Percentiles rank a stretch among this genome's conserved stretches.
These are phyloP conservation scores for Oceanodroma leucorhoa DNA, from an alignment of 2,797 vertebrate genomes.

Conservation along the genomic window DNA sequence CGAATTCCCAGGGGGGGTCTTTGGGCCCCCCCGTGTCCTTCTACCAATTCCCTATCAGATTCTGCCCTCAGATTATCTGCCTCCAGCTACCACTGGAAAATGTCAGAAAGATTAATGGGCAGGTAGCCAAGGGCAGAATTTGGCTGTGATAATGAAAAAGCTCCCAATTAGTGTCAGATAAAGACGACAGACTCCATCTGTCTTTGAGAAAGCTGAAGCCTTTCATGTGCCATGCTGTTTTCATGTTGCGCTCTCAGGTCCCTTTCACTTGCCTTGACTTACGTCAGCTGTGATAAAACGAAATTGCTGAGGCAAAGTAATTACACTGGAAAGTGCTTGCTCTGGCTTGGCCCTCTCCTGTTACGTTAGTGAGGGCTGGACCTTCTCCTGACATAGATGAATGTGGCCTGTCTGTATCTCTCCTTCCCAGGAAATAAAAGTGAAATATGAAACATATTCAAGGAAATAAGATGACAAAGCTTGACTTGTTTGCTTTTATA, in stretches of 20 bases:
- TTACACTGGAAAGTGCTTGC: slow-evolving; percentile 39
- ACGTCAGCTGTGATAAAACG: neutral
- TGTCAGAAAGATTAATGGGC: slow-evolving; percentile 10
- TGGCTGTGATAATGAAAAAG: slow-evolving; percentile 38
- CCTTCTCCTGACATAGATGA: slow-evolving; percentile 22
- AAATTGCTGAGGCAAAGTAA: slow-evolving; percentile 38
- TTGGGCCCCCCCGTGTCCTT: neutral
- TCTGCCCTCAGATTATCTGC: neutral
- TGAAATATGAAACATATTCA: slow-evolving; percentile 29
- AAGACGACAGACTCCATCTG: slow-evolving; percentile 21
- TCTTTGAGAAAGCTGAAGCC: slow-evolving; percentile 30
- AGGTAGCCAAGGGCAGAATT: slow-evolving; percentile 28
- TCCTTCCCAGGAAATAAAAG: slow-evolving; percentile 23
- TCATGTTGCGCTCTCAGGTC: neutral
- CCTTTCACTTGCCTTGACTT: slow-evolving; percentile 6
- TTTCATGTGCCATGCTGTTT: neutral
- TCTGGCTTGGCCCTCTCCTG: slow-evolving; percentile 16
- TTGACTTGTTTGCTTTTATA: neutral
- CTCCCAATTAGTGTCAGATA: slow-evolving; percentile 44
- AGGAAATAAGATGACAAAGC: slow-evolving; percentile 16
- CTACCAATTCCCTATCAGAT: neutral
- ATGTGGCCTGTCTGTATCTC: neutral
- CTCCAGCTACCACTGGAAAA: neutral
- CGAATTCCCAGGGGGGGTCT: neutral
- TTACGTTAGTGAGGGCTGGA: neutral